These are phyloP conservation scores for Bombus fervidus DNA, from an alignment of 1,140 invertebrate species.

Conservation along the genomic window DNA sequence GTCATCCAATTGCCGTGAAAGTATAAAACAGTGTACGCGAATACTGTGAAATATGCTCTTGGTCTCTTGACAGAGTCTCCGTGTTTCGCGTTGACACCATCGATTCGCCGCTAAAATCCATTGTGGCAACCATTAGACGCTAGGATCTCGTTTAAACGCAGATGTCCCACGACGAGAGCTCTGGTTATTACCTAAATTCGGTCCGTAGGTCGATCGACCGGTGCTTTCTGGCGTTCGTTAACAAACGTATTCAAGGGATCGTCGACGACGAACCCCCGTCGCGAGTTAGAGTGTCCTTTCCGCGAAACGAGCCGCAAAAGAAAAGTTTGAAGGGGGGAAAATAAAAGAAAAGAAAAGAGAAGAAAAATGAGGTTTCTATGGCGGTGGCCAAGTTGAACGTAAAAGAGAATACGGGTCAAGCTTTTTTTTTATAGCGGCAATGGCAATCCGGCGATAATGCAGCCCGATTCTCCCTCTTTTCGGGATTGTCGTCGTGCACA, in stretches of 20 bases:
- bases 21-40: neutral
- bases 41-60: neutral
- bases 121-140: neutral
- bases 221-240: neutral
- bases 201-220: conserved; percentile 7
- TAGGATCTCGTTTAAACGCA: neutral
- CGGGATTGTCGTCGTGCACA: conserved; percentile 12
- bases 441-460: conserved; percentile 51
- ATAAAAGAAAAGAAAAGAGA: neutral
- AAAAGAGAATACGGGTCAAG: conserved; percentile 46
- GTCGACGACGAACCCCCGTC: neutral
- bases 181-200: conserved; percentile 1
- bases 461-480: conserved; percentile 43
- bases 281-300: neutral
- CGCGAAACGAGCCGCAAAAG: conserved; percentile 7
- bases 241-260: conserved; percentile 24
- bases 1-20: too few relatives aligned
- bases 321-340: neutral
- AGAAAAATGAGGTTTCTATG: conserved; percentile 15
- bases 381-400: conserved; percentile 20
- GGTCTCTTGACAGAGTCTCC: neutral
- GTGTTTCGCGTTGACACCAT: neutral
- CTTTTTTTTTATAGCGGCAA: conserved; percentile 50
- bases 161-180: neutral
- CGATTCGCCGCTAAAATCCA: neutral